Base-by-base conservation (phyloP, 2,797 vertebrate species). In the Manis pentadactyla region DNA sequence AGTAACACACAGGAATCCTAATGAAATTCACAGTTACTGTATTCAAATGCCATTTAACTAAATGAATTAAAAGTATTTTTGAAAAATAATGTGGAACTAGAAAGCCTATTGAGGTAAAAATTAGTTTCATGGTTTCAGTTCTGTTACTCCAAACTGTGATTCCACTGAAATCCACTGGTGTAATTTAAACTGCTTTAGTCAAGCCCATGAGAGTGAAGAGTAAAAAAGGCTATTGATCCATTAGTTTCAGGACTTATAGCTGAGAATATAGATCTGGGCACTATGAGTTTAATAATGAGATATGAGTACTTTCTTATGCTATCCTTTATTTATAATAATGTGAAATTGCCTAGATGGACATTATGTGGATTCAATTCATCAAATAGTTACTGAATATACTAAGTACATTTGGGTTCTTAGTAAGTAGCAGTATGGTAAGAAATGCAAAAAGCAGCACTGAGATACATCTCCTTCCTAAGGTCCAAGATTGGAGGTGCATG, bases 181-280 rank as follows among this genome's bases (percentile, higher is more conserved):
- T 78, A 87, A 94, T 68, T 90, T 92, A 86, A 83, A 94, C 11
- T 90, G 46, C 49, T 95, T 94, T 57, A 87, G n/a, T 94, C 46
- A 83, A 90, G 29, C 15, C 23, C 46, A 17, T 51, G 29, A 95
- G 18, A 94, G 42, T 78, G 53, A 55, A 95, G 59, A 69, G 63
- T 63, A 73, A 55, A 83, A 92, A 71, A 79, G 8, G 18, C 53
- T 57, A 39, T 18, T 34, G 9, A 90, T 51, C 53, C 93, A 13
- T n/a, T 78, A 49, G 14, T 92, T 92, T 51, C n/a, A 75, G 25
- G 61, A 10, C 18, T 39, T 59, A 21, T 23, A 69, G 64, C 29
- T 93, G 31, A 84, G 29, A 85, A 66, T 87, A 27, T 34, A 57
- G 46, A 59, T 53, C 42, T 9, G 5, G 55, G 83, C 21, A 82